Evolutionary conservation across 2,797 vertebrate genomes (phyloP), one percentile per base, ranked within the genome.

Genomic region (Melanogrammus aeglefinus): DNA sequence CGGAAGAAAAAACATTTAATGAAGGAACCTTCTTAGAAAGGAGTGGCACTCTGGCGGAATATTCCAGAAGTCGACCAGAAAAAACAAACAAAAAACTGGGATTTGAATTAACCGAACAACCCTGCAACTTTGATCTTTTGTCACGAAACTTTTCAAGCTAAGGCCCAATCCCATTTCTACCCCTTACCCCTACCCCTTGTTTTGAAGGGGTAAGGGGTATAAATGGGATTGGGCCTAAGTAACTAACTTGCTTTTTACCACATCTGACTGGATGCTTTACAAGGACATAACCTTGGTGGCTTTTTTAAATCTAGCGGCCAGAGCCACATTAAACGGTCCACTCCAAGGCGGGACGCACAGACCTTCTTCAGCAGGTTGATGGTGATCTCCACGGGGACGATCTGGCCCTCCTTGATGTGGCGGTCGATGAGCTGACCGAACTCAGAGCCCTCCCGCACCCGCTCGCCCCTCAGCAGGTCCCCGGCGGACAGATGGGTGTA

Each of bases 401-500:
- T 99, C 91, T 95, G 96, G 70, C 98, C 98, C 51, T 99, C 97
- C 85, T 95, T 97, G 87, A 99, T 99, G 88, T 94, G 96, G 88
- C 70, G 95, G 89, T 95, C 96, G 78, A 99, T 99, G 83, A 99
- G 97, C 85, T 96, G 94, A 77, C 98, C 97, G 21, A 83, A 95
- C 84, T 98, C 93, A 0, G 98, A 99, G 35, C 90, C 96, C 18
- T 94, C 93, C 80, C 97, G 94, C 47, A 94, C 95, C 71, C 96
- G 94, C 88, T 99, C 98, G 16, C 94, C 96, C 79, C 97, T 95
- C 83, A 99, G 95, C 75, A 99, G 92, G 88, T 99, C 98, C 39
- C 98, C 97, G 4, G 97, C 98, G 71, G 98, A 99, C 88, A 99
- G 91, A 88, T 99, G 98, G 0, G 96, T 98, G 83, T 97, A 99